Percentiles rank a stretch among this genome's conserved stretches.
phyloP scores from a whole-genome alignment of 2,888 invertebrate genomes.

The Ophioninae sp. region DNA sequence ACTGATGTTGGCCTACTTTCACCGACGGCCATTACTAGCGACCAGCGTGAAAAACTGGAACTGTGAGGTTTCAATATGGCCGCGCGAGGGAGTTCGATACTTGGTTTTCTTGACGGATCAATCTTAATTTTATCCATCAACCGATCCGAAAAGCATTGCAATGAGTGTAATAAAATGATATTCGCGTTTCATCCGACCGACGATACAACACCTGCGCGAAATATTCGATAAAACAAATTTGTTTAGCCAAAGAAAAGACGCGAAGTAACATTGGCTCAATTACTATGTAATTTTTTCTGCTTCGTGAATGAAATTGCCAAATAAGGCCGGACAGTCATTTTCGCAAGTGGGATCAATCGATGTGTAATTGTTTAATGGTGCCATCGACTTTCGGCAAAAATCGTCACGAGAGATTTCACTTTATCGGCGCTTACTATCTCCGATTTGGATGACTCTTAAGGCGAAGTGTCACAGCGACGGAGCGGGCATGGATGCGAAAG shows the following conservation, averaged over 20 bases:
- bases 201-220: too few species aligned
- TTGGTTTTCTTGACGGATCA: not conserved
- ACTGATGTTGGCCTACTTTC: not conserved
- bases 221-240: not conserved
- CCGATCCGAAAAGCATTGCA: not conserved
- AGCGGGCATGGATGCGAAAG: not conserved
- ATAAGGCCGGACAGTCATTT: not conserved
- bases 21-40: not conserved
- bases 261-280: not conserved
- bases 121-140: not conserved
- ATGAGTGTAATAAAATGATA: not conserved
- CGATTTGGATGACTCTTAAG: not conserved
- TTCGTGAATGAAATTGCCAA: not conserved
- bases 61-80: not conserved
- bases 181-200: not conserved
- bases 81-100: not conserved
- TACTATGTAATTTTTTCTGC: not conserved
- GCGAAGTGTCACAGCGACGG: not conserved
- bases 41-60: not conserved
- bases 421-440: not conserved
- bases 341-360: not conserved
- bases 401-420: not conserved
- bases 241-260: not conserved
- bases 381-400: not conserved
- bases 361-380: not conserved